phyloP scores from a whole-genome alignment of 2,888 invertebrate species.

The Caenorhabditis zanzibari region DNA sequence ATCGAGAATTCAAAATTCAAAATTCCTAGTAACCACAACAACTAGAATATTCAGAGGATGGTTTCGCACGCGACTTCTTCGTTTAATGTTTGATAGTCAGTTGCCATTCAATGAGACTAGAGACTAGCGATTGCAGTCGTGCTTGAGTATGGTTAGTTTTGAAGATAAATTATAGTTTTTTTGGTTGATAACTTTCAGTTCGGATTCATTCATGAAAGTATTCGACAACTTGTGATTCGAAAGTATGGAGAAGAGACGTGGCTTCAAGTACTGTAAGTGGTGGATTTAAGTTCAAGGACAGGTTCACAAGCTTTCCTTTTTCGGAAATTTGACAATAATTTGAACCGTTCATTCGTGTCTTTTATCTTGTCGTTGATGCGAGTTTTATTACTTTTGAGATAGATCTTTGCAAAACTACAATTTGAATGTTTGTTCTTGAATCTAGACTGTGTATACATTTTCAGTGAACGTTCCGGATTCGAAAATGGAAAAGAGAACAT shows the following conservation, averaged over 20 bases:
- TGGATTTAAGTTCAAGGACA: too few relatives aligned
- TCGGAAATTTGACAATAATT: too few relatives aligned
- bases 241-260: conserved; percentile 79
- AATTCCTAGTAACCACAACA: conserved; percentile 20
- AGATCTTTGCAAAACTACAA: too few relatives aligned
- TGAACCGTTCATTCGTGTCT: too few relatives aligned
- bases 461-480: conserved; percentile 75
- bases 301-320: too few relatives aligned
- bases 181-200: conserved; percentile 68
- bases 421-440: too few relatives aligned
- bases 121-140: not conserved
- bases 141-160: conserved; percentile 25
- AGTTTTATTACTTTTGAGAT: too few relatives aligned
- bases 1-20: conserved; percentile 19
- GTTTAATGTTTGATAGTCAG: conserved; percentile 17
- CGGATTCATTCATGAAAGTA: conserved; percentile 81
- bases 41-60: conserved; percentile 49
- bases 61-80: conserved; percentile 37
- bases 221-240: conserved; percentile 77
- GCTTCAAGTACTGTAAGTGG: conserved; percentile 74
- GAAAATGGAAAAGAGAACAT: conserved; percentile 80
- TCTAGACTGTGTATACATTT: too few relatives aligned
- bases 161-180: not conserved
- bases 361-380: too few relatives aligned
- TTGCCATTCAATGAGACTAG: conserved; percentile 3